Conservation (phyloP, 2,113 vertebrate species). For the Zeus faber region DNA sequence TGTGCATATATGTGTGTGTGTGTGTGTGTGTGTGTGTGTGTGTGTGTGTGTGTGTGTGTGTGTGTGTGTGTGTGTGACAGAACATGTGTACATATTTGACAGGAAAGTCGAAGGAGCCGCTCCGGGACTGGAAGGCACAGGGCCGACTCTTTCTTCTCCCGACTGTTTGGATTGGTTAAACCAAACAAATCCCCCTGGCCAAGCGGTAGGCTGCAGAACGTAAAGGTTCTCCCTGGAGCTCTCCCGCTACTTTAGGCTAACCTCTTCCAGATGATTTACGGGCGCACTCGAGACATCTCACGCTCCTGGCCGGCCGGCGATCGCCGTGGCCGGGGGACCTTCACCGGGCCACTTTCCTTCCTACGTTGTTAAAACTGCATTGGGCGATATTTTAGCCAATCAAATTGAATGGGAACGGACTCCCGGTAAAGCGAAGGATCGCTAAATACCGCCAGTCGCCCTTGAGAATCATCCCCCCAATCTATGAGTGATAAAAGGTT, state of each 20-base stretch:
- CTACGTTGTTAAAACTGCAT: no score
- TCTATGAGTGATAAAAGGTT: no score
- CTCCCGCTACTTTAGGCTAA: slow-evolving; percentile 80
- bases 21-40: not conserved
- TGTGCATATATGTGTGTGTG: not conserved
- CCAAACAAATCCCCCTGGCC: slow-evolving; percentile 76
- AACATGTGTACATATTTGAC: slow-evolving; percentile 17
- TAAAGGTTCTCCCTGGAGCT: slow-evolving; percentile 59
- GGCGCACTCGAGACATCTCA: slow-evolving; percentile 27
- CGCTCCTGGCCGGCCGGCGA: no score
- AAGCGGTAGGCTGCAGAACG: slow-evolving; percentile 67
- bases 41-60: not conserved
- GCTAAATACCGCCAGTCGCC: no score
- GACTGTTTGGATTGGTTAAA: slow-evolving; percentile 77
- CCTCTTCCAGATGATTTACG: slow-evolving; percentile 84
- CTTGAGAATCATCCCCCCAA: no score
- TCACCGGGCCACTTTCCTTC: no score
- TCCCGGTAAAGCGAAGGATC: no score
- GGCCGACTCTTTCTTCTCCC: slow-evolving; percentile 58
- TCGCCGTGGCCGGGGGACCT: no score
- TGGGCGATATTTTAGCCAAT: no score
- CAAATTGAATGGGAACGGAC: no score
- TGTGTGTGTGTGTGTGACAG: slow-evolving; percentile 9
- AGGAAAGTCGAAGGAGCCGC: slow-evolving; percentile 18
- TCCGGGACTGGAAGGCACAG: slow-evolving; percentile 11